Conservation (phyloP, 2,888 invertebrate species). For the Stegana nigrithorax region DNA sequence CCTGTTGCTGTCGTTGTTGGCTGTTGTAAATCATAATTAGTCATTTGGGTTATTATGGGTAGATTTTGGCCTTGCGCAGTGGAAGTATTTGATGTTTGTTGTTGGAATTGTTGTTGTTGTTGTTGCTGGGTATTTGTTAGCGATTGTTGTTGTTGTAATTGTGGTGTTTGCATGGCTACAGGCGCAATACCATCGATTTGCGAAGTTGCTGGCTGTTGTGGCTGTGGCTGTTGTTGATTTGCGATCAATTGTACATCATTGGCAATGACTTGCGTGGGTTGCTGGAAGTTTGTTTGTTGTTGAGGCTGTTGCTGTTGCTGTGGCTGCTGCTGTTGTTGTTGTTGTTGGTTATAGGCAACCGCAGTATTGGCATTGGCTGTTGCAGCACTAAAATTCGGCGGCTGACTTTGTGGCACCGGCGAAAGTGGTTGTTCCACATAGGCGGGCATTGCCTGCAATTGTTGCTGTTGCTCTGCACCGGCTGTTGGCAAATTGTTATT, state of each 20-base stretch:
- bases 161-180: constrained; percentile 27
- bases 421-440: constrained; percentile 41
- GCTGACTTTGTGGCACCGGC: constrained; percentile 46
- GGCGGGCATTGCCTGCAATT: constrained; percentile 28
- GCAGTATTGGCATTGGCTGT: too few relatives aligned
- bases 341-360: too few relatives aligned
- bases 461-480: constrained; percentile 27
- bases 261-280: constrained; percentile 17
- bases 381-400: constrained; percentile 13
- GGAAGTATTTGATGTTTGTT: constrained; percentile 60
- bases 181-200: constrained; percentile 60
- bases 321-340: constrained; percentile 36
- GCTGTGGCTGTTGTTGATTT: constrained; percentile 35
- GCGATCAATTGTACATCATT: constrained; percentile 26
- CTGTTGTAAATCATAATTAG: constrained; percentile 45
- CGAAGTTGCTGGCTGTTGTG: constrained; percentile 54
- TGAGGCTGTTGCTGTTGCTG: constrained; percentile 29
- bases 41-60: constrained; percentile 61
- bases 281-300: constrained; percentile 28
- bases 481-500: constrained; percentile 32
- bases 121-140: constrained; percentile 34
- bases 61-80: constrained; percentile 58
- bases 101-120: constrained; percentile 41
- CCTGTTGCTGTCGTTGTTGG: constrained; percentile 41
- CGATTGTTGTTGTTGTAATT: constrained; percentile 33